Conservation (phyloP, 1,140 invertebrate species). For the Drosophila pandora region DNA sequence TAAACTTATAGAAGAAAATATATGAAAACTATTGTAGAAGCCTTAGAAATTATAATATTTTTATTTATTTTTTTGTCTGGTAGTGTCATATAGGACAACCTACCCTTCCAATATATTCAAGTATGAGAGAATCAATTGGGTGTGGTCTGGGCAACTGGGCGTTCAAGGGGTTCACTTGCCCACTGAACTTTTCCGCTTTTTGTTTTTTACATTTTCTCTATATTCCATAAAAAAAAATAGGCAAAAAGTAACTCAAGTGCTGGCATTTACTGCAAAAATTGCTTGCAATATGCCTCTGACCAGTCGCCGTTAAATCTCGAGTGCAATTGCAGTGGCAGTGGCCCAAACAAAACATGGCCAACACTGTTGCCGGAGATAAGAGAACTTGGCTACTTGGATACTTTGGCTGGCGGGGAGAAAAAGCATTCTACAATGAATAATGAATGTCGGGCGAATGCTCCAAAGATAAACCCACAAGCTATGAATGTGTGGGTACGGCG, state of each 20-base stretch:
- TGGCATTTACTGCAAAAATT: conserved; percentile 17
- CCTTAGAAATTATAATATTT: background rate
- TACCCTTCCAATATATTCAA: conserved; percentile 2
- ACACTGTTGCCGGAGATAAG: conserved; percentile 44
- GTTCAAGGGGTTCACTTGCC: conserved; percentile 20
- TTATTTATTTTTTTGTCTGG: background rate
- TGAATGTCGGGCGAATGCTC: conserved; percentile 44
- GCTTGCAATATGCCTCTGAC: conserved; percentile 6
- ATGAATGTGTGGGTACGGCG: conserved; percentile 26
- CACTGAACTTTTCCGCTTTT: conserved; percentile 26
- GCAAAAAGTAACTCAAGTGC: conserved; percentile 9
- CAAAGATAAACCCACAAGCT: conserved; percentile 28
- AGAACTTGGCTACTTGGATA: conserved; percentile 19
- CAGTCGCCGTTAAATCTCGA: conserved; percentile 14
- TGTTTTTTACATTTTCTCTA: background rate
- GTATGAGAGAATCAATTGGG: conserved; percentile 20
- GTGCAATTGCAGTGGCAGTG: conserved; percentile 18
- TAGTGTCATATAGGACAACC: conserved; percentile 5
- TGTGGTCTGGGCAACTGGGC: conserved; percentile 28
- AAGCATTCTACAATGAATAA: conserved; percentile 29
- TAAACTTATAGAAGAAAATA: background rate
- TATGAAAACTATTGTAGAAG: too few species aligned
- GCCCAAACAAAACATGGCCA: conserved; percentile 34
- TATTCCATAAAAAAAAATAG: background rate
- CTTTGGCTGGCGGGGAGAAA: conserved; percentile 14